Evolutionary conservation across 2,113 vertebrate species (phyloP).

Genomic region (Ailuropoda melanoleuca): DNA sequence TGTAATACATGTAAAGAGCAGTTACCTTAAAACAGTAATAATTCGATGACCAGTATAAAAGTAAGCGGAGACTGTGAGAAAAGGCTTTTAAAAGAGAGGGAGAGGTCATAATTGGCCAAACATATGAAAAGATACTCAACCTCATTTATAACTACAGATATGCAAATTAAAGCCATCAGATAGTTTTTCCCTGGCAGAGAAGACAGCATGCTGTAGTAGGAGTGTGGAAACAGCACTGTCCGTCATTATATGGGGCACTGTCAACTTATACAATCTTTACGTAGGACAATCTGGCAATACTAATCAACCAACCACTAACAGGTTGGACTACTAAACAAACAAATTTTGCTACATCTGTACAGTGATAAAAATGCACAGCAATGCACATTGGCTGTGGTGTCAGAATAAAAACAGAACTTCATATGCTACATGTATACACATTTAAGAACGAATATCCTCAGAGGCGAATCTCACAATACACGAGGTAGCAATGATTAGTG

Average conservation of each 20-base stretch:
- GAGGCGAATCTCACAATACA: background rate
- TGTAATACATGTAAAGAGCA: background rate
- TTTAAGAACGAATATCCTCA: background rate
- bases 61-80: background rate
- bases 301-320: background rate
- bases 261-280: background rate
- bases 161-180: background rate
- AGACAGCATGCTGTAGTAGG: background rate
- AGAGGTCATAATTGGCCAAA: background rate
- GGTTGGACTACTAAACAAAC: background rate
- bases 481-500: background rate
- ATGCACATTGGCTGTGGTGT: background rate
- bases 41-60: background rate
- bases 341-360: background rate
- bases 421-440: background rate
- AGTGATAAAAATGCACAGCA: background rate
- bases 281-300: background rate
- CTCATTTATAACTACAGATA: background rate
- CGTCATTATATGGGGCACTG: background rate
- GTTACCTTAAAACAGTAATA: conserved; percentile 34
- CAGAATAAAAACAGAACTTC: background rate
- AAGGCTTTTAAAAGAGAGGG: background rate
- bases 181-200: background rate
- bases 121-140: background rate
- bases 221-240: background rate